Conservation (phyloP, 2,888 invertebrate species). For the Lasioglossum zephyrum region DNA sequence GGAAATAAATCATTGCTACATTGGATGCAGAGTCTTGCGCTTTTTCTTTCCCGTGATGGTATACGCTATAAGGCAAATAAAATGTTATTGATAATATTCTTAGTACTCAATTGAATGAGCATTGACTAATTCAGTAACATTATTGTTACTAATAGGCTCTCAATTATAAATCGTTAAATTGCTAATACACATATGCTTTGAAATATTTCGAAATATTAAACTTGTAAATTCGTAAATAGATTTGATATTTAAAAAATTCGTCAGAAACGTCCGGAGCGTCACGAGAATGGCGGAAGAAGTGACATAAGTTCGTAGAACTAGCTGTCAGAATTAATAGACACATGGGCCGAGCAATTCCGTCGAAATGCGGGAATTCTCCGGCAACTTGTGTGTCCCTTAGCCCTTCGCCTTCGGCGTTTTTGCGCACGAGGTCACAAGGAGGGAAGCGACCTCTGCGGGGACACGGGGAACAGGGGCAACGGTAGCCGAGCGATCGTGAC, state of each 20-base stretch:
- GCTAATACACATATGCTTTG: no score
- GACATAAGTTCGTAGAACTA: neutral
- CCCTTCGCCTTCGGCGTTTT: slow-evolving; percentile 1
- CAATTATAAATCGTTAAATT: no score
- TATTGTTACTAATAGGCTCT: no score
- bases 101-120: no score
- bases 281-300: neutral
- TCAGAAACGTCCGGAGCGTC: neutral
- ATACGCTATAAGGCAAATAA: neutral
- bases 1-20: neutral
- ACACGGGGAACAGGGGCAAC: slow-evolving; percentile 52
- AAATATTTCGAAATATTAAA: no score
- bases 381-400: neutral
- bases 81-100: neutral
- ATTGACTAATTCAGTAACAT: no score
- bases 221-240: no score
- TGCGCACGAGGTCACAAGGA: slow-evolving; percentile 39
- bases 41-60: neutral
- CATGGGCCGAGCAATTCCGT: neutral
- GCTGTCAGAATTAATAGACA: neutral
- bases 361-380: slow-evolving; percentile 15
- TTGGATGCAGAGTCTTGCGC: neutral
- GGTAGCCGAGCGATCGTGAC: slow-evolving; percentile 61
- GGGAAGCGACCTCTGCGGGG: slow-evolving; percentile 35
- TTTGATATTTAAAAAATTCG: neutral